Conservation (phyloP, 2,113 vertebrate genomes). For the Crotalus tigris region DNA sequence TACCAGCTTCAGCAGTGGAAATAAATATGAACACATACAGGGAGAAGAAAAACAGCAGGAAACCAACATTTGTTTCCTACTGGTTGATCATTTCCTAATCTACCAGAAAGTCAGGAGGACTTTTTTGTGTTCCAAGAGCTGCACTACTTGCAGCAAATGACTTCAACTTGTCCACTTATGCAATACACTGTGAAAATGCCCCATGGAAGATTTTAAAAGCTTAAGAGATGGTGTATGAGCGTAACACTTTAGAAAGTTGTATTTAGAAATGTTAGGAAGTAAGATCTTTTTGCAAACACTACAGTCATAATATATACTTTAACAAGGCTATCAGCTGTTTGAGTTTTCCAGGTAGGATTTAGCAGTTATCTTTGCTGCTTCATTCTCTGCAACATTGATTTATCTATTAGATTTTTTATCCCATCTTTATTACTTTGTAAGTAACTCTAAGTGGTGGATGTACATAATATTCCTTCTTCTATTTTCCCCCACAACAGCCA, state of each 20-base stretch:
- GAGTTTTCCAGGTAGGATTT: background rate
- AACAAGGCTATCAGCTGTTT: background rate
- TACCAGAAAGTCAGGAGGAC: background rate
- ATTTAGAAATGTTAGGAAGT: background rate
- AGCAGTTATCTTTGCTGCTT: background rate
- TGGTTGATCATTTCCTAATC: background rate
- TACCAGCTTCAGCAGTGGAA: background rate
- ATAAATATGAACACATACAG: background rate
- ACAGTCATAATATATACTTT: background rate
- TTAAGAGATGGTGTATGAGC: background rate
- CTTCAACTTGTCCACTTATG: background rate
- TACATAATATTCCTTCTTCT: background rate
- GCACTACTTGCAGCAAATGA: background rate
- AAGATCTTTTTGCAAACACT: background rate
- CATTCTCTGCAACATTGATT: background rate
- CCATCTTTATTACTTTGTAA: background rate
- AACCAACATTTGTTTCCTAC: background rate
- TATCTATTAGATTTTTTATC: background rate
- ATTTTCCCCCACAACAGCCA: background rate
- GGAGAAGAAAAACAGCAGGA: background rate
- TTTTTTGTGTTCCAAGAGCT: background rate
- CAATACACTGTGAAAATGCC: background rate
- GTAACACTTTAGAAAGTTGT: background rate
- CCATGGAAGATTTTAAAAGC: background rate
- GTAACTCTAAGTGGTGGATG: background rate